Evolutionary conservation across 2,113 vertebrate genomes (phyloP).

Genomic region (Periophthalmodon schlosseri): DNA sequence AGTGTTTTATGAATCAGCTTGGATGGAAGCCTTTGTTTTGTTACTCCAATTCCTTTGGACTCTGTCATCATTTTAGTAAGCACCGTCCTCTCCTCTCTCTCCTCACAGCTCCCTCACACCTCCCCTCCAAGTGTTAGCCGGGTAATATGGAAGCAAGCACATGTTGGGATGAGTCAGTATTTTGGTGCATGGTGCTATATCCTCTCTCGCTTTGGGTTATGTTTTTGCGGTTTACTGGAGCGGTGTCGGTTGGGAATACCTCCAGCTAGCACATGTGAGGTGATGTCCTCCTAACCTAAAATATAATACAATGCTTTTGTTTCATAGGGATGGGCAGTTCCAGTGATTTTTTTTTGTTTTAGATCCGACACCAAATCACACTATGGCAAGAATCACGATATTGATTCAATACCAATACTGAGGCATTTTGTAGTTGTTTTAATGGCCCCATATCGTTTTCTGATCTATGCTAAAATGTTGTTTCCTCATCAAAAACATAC

Average conservation of each 20-base stretch:
- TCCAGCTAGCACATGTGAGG: slow-evolving; percentile 53
- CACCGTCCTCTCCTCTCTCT: slow-evolving; percentile 23
- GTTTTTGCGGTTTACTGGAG: slow-evolving; percentile 56
- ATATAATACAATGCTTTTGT: no score
- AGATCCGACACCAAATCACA: no score
- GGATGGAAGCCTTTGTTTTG: slow-evolving; percentile 5
- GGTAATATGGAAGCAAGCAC: slow-evolving; percentile 70
- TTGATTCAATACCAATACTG: no score
- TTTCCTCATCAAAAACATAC: no score
- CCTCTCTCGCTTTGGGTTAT: slow-evolving; percentile 57
- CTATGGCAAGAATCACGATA: no score
- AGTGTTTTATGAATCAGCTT: background rate
- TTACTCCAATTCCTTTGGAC: slow-evolving; percentile 14
- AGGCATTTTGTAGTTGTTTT: no score
- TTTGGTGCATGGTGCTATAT: slow-evolving; percentile 60
- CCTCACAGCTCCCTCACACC: slow-evolving; percentile 33
- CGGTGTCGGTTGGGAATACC: slow-evolving; percentile 67
- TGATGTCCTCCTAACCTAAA: slow-evolving; percentile 12
- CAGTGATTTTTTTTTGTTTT: no score
- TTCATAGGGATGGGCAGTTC: no score
- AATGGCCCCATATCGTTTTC: no score
- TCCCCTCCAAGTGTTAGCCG: slow-evolving; percentile 60
- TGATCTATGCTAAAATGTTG: no score
- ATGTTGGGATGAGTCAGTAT: slow-evolving; percentile 72
- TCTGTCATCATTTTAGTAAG: background rate